Evolutionary conservation across 2,888 invertebrate genomes (phyloP).

Genomic region (Latheticus oryzae): DNA sequence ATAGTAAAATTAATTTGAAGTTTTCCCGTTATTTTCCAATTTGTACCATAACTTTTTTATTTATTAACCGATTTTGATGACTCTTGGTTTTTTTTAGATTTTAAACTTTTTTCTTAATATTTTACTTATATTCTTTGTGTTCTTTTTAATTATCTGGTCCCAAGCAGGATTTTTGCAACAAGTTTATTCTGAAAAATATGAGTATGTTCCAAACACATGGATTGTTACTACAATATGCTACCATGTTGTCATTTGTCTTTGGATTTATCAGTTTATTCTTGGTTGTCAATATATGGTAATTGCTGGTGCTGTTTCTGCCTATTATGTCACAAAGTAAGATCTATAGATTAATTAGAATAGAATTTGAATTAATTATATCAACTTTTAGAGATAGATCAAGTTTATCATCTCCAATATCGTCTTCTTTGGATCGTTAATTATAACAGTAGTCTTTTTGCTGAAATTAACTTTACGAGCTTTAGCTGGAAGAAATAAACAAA

Average conservation of each 20-base stretch:
- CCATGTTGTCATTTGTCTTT: constrained; percentile 66
- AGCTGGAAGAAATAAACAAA: constrained; percentile 19
- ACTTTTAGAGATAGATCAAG: constrained; percentile 43
- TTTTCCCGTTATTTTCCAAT: too few relatives aligned
- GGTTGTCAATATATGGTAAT: constrained; percentile 28
- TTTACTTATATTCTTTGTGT: constrained; percentile 9
- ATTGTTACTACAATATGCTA: constrained; percentile 63
- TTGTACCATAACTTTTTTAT: too few relatives aligned
- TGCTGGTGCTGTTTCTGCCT: constrained; percentile 16
- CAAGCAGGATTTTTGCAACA: constrained; percentile 33
- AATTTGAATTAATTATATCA: too few relatives aligned
- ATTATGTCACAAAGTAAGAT: constrained; percentile 19
- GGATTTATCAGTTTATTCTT: constrained; percentile 10
- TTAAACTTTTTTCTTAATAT: too few relatives aligned
- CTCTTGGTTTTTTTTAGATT: too few relatives aligned
- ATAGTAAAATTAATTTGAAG: too few relatives aligned
- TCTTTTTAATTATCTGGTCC: constrained; percentile 14
- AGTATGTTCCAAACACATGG: constrained; percentile 56
- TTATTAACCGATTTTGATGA: too few relatives aligned
- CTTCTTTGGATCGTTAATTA: constrained; percentile 46
- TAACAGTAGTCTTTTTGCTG: constrained; percentile 40
- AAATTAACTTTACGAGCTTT: constrained; percentile 38
- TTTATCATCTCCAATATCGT: constrained; percentile 44
- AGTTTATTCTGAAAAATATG: constrained; percentile 3
- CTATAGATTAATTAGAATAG: too few relatives aligned